A percentile compares a stretch with the other conserved stretches of the same genome.
Evolutionary conservation across 2,113 vertebrate genomes (phyloP).

Genomic region (Mustela lutreola): DNA sequence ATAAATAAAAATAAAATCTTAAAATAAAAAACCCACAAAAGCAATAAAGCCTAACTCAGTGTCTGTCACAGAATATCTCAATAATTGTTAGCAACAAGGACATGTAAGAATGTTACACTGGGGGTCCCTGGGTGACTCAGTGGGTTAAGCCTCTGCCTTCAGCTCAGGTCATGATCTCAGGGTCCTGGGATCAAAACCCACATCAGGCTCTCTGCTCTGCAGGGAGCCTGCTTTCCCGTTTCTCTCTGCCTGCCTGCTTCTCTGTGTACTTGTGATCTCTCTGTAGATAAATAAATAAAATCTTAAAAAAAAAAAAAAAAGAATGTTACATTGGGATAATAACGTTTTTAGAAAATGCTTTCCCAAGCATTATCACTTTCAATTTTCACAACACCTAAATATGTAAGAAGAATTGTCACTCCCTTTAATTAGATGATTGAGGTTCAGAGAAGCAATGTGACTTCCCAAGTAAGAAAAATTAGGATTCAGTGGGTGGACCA

Average conservation of each 20-base stretch:
- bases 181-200: too few relatives aligned
- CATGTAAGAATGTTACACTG: neutral
- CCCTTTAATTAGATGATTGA: neutral
- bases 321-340: neutral
- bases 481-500: neutral
- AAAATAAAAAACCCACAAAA: neutral
- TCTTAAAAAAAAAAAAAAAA: neutral
- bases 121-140: neutral
- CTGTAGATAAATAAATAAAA: too few relatives aligned
- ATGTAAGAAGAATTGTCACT: neutral
- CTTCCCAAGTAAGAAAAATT: slow-evolving; percentile 13
- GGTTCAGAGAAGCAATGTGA: neutral
- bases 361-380: neutral
- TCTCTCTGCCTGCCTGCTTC: too few relatives aligned
- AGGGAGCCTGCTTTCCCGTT: too few relatives aligned
- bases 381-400: neutral
- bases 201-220: too few relatives aligned
- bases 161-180: too few relatives aligned
- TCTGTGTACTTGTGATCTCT: too few relatives aligned
- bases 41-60: neutral
- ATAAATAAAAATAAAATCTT: neutral
- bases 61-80: neutral
- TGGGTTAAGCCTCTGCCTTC: too few relatives aligned
- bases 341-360: neutral
- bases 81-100: neutral